Evolutionary conservation across 2,888 invertebrate species (phyloP), one percentile per base, ranked within the genome.

Genomic region (Tetragonula carbonaria): DNA sequence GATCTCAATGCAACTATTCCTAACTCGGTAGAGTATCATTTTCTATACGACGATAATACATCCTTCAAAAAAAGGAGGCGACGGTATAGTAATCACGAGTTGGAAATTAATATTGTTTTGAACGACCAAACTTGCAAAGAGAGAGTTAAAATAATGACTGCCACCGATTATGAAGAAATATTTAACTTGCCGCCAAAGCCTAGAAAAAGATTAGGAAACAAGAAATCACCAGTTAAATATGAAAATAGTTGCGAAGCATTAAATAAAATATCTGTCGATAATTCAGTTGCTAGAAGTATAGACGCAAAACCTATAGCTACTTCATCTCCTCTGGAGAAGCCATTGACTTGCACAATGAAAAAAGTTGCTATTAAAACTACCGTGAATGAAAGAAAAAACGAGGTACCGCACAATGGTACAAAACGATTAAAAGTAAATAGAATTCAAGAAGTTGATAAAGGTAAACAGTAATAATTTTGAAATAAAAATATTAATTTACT

Each of bases 121-220:
- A 82, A 73, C 3, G 90, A 93, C 71, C 88, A 90, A 6, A 85
- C 88, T 84, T 80, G 79, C 0, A 72, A 86, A 0, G 86, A 85
- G 5, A 80, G 83, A 38, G 62, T 87, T 23, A 91, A 89, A 71
- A 55, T 87, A n/a, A 80, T 93, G 83, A 91, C 86, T 0, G 87
- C 92, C 0, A 92, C 92, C 0, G 76, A 87, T 3, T 92, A 88
- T 67, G 91, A 92, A 66, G 94, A 94, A 74, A 85, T 94, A 75
- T 93, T 92, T 65, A 90, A 90, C 73, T 59, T 92, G 0, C 67
- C 90, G 11, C 92, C 93, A 3, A 90, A 89, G 70, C 74, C 87
- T 5, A 93, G 86, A 14, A 92, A 89, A 70, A 81, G 90, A 76
- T 66, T 79, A 1, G 38, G 59, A 8, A 84, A 21, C n/a, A 86